Percentiles rank a stretch among this genome's conserved stretches.
Evolutionary conservation across 1,140 invertebrate genomes (phyloP).

Genomic region (Vollenhovia emeryi): DNA sequence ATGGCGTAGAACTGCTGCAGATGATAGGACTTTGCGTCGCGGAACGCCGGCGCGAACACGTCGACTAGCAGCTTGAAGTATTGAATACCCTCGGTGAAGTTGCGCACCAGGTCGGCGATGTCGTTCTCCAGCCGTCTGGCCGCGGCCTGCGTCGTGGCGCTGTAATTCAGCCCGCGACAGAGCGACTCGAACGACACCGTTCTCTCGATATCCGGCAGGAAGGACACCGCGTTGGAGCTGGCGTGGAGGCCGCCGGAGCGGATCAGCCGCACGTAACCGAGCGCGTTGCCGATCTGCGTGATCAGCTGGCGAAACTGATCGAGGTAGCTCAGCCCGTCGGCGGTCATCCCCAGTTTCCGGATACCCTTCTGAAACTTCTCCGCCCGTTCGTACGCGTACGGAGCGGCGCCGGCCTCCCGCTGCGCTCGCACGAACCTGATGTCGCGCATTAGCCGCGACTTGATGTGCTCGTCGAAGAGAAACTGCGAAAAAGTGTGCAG

Average conservation of each 20-base stretch:
- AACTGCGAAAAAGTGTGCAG: conserved; percentile 98
- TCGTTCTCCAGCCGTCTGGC: conserved; percentile 92
- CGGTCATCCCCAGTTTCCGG: conserved; percentile 93
- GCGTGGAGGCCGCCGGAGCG: conserved; percentile 97
- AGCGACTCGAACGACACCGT: conserved; percentile 88
- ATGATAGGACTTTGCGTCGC: conserved; percentile 95
- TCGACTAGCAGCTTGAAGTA: conserved; percentile 98
- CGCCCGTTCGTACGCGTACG: conserved; percentile 94
- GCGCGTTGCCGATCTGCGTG: conserved; percentile 97
- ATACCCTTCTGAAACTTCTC: conserved; percentile 98
- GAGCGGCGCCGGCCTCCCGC: conserved; percentile 81
- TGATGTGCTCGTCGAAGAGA: conserved; percentile 99
- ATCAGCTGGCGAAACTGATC: conserved; percentile 97
- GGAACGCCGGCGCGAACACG: conserved; percentile 96
- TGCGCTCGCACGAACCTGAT: conserved; percentile 87
- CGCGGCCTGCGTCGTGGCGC: conserved; percentile 87
- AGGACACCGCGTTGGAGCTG: conserved; percentile 95
- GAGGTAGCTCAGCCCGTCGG: conserved; percentile 94
- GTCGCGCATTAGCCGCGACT: conserved; percentile 97
- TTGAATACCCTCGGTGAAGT: conserved; percentile 97
- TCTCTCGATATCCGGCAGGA: conserved; percentile 94
- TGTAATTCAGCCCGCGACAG: conserved; percentile 87
- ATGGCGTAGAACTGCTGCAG: conserved; percentile 97
- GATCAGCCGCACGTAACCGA: conserved; percentile 98
- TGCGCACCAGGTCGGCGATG: conserved; percentile 92